phyloP scores from a whole-genome alignment of 2,797 vertebrate species.

The Aulostomus chinensis region DNA sequence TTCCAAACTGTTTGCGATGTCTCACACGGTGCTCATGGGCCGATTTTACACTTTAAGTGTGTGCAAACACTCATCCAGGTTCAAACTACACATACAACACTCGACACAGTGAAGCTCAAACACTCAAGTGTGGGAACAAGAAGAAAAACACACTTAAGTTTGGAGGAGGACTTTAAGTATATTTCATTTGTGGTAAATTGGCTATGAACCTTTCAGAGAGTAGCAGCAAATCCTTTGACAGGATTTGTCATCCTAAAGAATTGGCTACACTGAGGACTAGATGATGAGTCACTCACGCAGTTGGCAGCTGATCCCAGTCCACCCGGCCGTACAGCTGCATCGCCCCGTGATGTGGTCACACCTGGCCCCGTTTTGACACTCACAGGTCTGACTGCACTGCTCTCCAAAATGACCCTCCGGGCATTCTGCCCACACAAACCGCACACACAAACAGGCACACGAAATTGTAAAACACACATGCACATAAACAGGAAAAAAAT shows the following conservation, averaged over 20 bases:
- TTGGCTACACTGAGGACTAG: not conserved
- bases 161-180: too few species aligned
- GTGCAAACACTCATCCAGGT: too few species aligned
- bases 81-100: too few species aligned
- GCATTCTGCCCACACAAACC: slow-evolving; percentile 63
- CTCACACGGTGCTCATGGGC: too few species aligned
- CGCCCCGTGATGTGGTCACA: slow-evolving; percentile 64
- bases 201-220: not conserved
- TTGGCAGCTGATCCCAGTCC: slow-evolving; percentile 69
- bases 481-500: not conserved
- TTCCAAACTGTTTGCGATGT: too few species aligned
- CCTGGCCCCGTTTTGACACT: slow-evolving; percentile 67
- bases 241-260: slow-evolving; percentile 2
- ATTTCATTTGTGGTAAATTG: not conserved
- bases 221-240: not conserved
- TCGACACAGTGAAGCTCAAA: too few species aligned
- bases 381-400: slow-evolving; percentile 62
- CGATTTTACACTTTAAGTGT: too few species aligned
- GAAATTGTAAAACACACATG: not conserved
- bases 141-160: too few species aligned
- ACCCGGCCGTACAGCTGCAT: slow-evolving; percentile 68
- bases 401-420: slow-evolving; percentile 59
- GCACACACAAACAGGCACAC: slow-evolving; percentile 1
- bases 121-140: too few species aligned
- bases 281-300: slow-evolving; percentile 65